Evolutionary conservation across 2,888 invertebrate species (phyloP).

Genomic region (Pammene fasciana): DNA sequence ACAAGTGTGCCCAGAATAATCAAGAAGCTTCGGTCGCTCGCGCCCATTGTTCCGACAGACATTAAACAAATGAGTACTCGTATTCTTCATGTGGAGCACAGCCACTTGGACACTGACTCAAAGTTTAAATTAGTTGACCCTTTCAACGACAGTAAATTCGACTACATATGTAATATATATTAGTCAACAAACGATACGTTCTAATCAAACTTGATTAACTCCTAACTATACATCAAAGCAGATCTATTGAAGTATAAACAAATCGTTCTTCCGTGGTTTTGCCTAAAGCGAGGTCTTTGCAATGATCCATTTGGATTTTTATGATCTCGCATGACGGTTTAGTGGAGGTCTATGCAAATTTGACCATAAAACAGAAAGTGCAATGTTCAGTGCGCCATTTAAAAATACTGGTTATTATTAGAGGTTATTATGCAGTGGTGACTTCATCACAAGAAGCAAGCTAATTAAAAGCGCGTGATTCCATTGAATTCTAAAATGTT

Average conservation of each 20-base stretch:
- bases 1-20: slow-evolving; percentile 53
- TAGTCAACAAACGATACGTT: slow-evolving; percentile 31
- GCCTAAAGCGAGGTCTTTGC: slow-evolving; percentile 53
- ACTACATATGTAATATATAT: slow-evolving; percentile 9
- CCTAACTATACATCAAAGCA: slow-evolving; percentile 50
- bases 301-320: slow-evolving; percentile 44
- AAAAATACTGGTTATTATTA: slow-evolving; percentile 18
- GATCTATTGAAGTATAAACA: slow-evolving; percentile 42
- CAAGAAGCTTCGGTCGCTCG: slow-evolving; percentile 30
- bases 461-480: slow-evolving; percentile 35
- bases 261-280: slow-evolving; percentile 44
- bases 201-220: slow-evolving; percentile 53
- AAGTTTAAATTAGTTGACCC: slow-evolving; percentile 42
- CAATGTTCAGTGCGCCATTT: slow-evolving; percentile 16
- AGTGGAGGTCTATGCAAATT: slow-evolving; percentile 39
- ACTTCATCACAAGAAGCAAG: slow-evolving; percentile 27
- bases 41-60: slow-evolving; percentile 39
- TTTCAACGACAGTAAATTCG: slow-evolving; percentile 37
- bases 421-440: slow-evolving; percentile 19
- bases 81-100: slow-evolving; percentile 5
- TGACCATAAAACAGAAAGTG: slow-evolving; percentile 21
- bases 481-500: slow-evolving; percentile 21
- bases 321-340: slow-evolving; percentile 45
- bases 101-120: slow-evolving; percentile 22
- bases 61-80: slow-evolving; percentile 27